phyloP scores from a whole-genome alignment of 2,797 vertebrate genomes.

The Darevskia mixta region DNA sequence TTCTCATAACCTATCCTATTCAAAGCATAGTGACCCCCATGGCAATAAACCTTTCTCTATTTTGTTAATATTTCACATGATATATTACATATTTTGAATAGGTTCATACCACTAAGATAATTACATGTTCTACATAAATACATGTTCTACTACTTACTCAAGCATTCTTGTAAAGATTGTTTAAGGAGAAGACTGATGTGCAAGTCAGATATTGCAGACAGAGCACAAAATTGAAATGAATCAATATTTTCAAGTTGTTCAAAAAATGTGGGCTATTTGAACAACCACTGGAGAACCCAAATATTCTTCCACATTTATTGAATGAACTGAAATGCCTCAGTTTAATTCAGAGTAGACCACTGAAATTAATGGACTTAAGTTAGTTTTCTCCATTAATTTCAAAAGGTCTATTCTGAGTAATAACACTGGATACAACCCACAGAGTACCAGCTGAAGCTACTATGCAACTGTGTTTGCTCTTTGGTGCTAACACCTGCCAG shows the following conservation, averaged over 20 bases:
- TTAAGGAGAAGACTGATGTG: background rate
- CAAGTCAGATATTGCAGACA: background rate
- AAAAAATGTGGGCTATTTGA: background rate
- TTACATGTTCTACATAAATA: background rate
- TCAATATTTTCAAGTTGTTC: background rate
- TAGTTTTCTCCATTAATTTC: too few species aligned
- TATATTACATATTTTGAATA: background rate
- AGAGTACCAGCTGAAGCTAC: background rate
- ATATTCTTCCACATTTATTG: background rate
- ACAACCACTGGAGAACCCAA: background rate
- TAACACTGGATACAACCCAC: too few species aligned
- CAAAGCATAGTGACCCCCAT: too few species aligned
- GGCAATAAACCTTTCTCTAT: too few species aligned
- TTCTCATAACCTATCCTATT: too few species aligned
- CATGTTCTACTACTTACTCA: background rate
- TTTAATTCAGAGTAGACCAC: too few species aligned
- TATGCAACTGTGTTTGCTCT: background rate
- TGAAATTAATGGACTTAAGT: too few species aligned
- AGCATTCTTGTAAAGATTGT: background rate
- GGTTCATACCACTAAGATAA: background rate
- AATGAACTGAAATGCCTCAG: background rate
- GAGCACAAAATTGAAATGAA: background rate
- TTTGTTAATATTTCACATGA: background rate
- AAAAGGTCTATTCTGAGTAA: too few species aligned
- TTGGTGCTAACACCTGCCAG: background rate